Evolutionary conservation across 2,797 vertebrate genomes (phyloP), one percentile per base, ranked within the genome.

Genomic region (Ficedula albicollis): DNA sequence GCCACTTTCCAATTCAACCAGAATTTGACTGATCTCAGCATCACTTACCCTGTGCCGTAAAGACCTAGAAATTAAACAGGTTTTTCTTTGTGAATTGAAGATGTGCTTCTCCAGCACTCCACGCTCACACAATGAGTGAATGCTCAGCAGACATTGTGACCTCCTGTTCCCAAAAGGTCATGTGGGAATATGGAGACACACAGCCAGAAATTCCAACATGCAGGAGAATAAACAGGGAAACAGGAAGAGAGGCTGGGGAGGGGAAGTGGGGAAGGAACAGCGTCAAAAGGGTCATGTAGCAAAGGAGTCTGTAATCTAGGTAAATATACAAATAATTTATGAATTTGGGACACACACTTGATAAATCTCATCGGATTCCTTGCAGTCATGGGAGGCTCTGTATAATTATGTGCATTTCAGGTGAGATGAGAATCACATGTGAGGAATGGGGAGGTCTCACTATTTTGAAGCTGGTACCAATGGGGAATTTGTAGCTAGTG

Each of bases 391-490:
- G 18, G 52, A 93, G 41, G 30, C 11, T 82, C 23, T 77, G 22
- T 23, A 38, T 52, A 79, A 75, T 73, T 59, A 30, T 0, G 2
- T 58, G 43, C 2, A 4, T 80, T 89, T 70, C 1, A 0, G 38
- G 36, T 43, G n/a, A 64, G 51, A 76, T 64, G 29, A 62, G 54
- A 92, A 84, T 77, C 0, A 0, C 18, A 15, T 69, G 15, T 0
- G 1, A 60, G 41, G 29, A 55, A 15, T 22, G 34, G 17, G 34
- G 25, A 58, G 8, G 16, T 46, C 84, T 54, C 41, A 72, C 63
- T 41, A 5, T 41, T 87, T 58, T 60, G 78, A 76, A 77, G 39
- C 0, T 0, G 1, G 38, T 70, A 19, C 19, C 44, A 63, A 8
- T 6, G 13, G 26, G 20, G 27, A 87, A 63, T 92, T 43, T 54